A percentile compares a stretch with the other conserved stretches of the same genome.
These are phyloP conservation scores for Epizoanthus ramosus DNA, from an alignment of 92 coral and sea anemone species.

Conservation along the genomic window DNA sequence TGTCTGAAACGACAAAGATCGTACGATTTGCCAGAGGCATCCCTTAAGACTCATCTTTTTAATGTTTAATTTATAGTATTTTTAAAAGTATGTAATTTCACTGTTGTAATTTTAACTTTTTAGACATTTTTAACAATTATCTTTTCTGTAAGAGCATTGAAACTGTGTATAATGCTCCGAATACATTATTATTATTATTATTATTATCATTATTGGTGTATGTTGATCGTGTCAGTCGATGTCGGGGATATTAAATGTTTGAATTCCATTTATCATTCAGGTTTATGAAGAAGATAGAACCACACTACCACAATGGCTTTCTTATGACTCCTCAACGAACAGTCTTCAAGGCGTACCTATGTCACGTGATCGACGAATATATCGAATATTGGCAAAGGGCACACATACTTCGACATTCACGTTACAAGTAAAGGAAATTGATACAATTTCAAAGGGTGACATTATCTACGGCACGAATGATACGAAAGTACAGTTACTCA, in stretches of 20 bases:
- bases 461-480: constrained; percentile 57
- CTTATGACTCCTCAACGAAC: constrained; percentile 63
- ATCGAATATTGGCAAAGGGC: constrained; percentile 57
- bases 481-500: constrained; percentile 70
- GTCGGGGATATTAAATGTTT: not conserved
- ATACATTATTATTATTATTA: no score
- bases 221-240: no score
- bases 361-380: constrained; percentile 81
- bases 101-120: no score
- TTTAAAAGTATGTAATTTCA: no score
- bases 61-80: no score
- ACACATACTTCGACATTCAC: constrained; percentile 51
- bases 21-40: no score
- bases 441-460: constrained; percentile 55
- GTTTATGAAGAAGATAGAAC: constrained; percentile 73
- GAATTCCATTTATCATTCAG: constrained; percentile 47
- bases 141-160: no score
- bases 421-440: constrained; percentile 78
- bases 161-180: no score
- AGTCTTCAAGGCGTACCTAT: constrained; percentile 80
- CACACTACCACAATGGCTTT: constrained; percentile 90
- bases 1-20: no score
- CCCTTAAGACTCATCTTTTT: no score
- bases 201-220: no score
- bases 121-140: no score